phyloP scores from a whole-genome alignment of 1,140 invertebrate genomes.

The Drosophila kanapiae region DNA sequence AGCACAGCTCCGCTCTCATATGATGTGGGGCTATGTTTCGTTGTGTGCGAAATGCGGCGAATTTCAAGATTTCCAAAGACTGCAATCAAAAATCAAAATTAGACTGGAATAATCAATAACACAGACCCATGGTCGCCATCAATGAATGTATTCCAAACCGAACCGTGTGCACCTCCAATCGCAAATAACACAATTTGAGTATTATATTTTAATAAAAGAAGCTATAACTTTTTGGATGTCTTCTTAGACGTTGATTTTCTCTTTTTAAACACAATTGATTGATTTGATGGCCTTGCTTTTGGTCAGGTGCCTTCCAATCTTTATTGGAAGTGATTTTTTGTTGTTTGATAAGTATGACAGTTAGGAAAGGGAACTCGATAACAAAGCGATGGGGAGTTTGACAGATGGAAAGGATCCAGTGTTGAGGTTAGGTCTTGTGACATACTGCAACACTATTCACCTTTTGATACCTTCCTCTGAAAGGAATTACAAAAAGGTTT shows the following conservation, averaged over 20 bases:
- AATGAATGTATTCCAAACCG: neutral
- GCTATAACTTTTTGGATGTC: no score
- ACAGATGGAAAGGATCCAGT: neutral
- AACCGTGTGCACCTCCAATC: neutral
- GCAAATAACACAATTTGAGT: neutral
- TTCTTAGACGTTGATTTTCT: no score
- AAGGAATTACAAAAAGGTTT: no score
- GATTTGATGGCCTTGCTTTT: no score
- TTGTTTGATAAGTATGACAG: neutral
- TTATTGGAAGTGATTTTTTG: neutral
- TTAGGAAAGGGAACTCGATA: no score
- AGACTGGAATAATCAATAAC: constrained; percentile 12
- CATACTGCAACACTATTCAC: neutral
- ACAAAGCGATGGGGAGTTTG: neutral
- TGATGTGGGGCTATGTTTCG: neutral
- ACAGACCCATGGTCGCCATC: neutral
- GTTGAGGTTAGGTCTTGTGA: neutral
- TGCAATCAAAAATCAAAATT: constrained; percentile 3
- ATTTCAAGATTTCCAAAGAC: neutral
- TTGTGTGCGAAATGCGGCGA: constrained; percentile 15
- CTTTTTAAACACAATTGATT: no score
- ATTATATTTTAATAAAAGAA: neutral
- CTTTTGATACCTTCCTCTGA: neutral
- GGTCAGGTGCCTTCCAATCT: neutral
- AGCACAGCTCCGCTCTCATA: neutral